Conservation (phyloP, 2,797 vertebrate genomes). For the Xyrichtys novacula region DNA sequence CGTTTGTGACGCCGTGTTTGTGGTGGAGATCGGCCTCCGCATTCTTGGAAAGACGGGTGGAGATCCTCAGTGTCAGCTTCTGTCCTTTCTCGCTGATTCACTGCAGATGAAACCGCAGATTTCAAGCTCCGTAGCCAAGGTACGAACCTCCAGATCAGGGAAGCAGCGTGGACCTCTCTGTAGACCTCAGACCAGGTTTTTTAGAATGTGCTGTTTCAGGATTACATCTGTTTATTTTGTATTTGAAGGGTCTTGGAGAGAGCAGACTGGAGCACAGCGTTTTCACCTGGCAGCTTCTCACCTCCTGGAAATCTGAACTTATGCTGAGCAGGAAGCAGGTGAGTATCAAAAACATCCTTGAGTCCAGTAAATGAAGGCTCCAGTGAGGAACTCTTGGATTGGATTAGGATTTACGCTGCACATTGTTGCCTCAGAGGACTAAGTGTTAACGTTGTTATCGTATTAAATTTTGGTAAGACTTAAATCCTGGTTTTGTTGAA, state of each 20-base stretch:
- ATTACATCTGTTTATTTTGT: not conserved
- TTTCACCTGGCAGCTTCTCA: conserved; percentile 84
- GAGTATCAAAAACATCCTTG: conserved; percentile 18
- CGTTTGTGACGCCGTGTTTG: conserved; percentile 75
- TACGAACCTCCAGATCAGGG: conserved; percentile 45
- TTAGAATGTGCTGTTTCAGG: not conserved
- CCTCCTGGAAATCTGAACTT: conserved; percentile 84
- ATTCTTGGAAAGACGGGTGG: conserved; percentile 82
- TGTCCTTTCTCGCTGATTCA: conserved; percentile 72
- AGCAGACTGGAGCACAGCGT: conserved; percentile 76
- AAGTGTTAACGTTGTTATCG: not conserved
- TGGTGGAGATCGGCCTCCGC: conserved; percentile 79
- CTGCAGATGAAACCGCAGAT: conserved; percentile 79
- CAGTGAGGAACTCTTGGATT: too few species aligned
- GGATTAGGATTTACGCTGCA: conserved; percentile 4
- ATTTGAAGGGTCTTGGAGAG: conserved; percentile 74
- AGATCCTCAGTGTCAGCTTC: conserved; percentile 44
- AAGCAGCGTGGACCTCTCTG: too few species aligned
- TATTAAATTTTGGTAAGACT: not conserved
- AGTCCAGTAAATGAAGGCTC: not conserved
- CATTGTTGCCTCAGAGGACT: not conserved
- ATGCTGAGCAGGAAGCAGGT: conserved; percentile 80
- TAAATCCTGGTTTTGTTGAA: conserved; percentile 30
- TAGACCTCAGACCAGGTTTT: too few species aligned
- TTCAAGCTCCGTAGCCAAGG: conserved; percentile 78